phyloP scores from a whole-genome alignment of 2,888 invertebrate species.

The Ectropis crepuscularia region DNA sequence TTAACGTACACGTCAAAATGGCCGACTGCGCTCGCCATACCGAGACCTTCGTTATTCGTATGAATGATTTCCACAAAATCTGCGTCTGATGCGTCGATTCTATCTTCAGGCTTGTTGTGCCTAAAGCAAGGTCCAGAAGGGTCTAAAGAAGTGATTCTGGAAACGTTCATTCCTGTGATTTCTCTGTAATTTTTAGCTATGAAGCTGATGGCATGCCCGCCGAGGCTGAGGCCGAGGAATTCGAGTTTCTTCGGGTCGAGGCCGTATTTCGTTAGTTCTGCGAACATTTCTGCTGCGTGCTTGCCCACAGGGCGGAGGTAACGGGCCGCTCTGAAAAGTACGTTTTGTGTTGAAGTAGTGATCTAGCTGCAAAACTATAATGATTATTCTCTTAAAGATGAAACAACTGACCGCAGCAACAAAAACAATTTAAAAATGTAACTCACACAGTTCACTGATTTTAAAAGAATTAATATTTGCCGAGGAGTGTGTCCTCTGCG shows the following conservation, averaged over 20 bases:
- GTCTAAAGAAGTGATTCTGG: constrained; percentile 34
- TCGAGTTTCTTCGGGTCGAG: constrained; percentile 44
- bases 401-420: background rate
- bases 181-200: constrained; percentile 42
- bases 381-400: background rate
- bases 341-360: too few relatives aligned
- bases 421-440: too few relatives aligned
- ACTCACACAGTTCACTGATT: too few relatives aligned
- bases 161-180: constrained; percentile 41
- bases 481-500: too few relatives aligned
- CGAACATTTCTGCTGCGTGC: constrained; percentile 43
- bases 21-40: constrained; percentile 39
- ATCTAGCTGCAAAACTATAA: background rate
- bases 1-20: constrained; percentile 27
- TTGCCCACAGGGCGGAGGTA: constrained; percentile 23
- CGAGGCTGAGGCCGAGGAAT: constrained; percentile 44
- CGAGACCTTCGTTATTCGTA: constrained; percentile 45
- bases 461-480: too few relatives aligned
- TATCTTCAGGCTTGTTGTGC: constrained; percentile 37
- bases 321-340: constrained; percentile 19
- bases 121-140: constrained; percentile 48
- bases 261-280: constrained; percentile 39
- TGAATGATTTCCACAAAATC: constrained; percentile 43
- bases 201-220: constrained; percentile 45
- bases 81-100: constrained; percentile 44